These are phyloP conservation scores for Xenentodon cancila DNA, from an alignment of 2,797 vertebrate species.

Conservation along the genomic window DNA sequence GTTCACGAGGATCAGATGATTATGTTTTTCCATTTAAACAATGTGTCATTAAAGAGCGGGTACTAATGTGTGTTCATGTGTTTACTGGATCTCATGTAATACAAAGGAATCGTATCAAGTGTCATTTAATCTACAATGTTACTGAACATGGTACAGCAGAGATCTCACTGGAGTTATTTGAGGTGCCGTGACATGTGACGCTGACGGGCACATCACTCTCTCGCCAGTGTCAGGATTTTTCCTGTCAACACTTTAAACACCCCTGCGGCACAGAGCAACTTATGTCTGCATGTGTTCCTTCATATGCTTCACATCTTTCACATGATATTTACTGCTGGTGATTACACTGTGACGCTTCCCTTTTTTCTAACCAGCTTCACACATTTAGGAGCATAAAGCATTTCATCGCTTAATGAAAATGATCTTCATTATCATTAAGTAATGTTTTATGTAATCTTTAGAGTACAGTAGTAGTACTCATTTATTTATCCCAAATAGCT, in stretches of 20 bases:
- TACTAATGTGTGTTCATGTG: neutral
- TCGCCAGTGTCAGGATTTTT: conserved; percentile 53
- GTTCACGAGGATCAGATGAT: no score
- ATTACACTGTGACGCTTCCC: conserved; percentile 12
- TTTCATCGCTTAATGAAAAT: no score
- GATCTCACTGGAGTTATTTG: conserved; percentile 21
- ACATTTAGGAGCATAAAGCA: neutral
- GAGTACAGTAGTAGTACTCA: no score
- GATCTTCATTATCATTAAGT: no score
- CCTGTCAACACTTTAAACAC: conserved; percentile 17
- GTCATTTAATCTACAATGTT: conserved; percentile 11
- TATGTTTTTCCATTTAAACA: no score
- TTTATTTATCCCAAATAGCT: no score
- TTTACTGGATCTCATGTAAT: neutral
- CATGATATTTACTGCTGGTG: conserved; percentile 36
- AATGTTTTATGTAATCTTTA: no score
- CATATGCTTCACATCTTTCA: conserved; percentile 43
- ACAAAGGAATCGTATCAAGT: neutral
- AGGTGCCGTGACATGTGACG: conserved; percentile 17
- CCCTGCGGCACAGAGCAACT: conserved; percentile 5
- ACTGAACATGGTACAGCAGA: conserved; percentile 2
- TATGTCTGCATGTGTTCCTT: conserved; percentile 17
- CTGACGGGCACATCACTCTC: conserved; percentile 35
- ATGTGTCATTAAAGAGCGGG: no score
- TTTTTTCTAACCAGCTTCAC: no score